Conservation (phyloP, 2,113 vertebrate genomes). For the Thunnus thynnus region DNA sequence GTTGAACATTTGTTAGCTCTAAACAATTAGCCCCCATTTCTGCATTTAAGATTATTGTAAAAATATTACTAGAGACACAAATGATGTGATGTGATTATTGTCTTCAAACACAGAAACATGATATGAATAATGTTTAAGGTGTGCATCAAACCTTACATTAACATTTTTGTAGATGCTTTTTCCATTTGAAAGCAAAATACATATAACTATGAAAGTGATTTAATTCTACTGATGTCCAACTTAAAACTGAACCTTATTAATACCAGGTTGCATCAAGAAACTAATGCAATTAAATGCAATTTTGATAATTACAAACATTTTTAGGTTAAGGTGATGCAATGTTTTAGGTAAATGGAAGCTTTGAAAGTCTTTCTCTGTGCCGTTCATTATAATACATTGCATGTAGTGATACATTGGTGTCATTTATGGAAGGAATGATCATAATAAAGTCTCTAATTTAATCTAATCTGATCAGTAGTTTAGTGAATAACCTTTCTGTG, state of each 20-base stretch:
- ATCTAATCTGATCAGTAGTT: not conserved
- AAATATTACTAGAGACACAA: not conserved
- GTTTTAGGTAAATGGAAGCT: not conserved
- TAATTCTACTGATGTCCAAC: not conserved
- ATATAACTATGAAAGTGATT: not conserved
- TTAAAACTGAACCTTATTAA: not conserved
- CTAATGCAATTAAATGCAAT: no score
- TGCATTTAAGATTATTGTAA: not conserved
- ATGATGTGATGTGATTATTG: no score
- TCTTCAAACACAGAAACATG: no score
- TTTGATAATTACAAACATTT: no score
- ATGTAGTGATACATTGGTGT: not conserved
- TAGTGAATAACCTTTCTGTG: conserved; percentile 9
- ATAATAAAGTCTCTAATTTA: not conserved
- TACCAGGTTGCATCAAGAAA: no score
- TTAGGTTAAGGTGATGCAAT: not conserved
- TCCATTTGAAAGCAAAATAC: conserved; percentile 4
- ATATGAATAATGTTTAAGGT: no score
- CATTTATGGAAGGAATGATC: not conserved
- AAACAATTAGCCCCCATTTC: not conserved
- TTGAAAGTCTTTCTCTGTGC: no score
- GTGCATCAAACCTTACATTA: no score
- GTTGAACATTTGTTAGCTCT: not conserved
- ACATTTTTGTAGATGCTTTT: no score
- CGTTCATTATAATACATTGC: no score